Percentiles rank a stretch among this genome's conserved stretches.
Evolutionary conservation across 2,113 vertebrate species (phyloP).

Genomic region (Mormoops blainvillei): DNA sequence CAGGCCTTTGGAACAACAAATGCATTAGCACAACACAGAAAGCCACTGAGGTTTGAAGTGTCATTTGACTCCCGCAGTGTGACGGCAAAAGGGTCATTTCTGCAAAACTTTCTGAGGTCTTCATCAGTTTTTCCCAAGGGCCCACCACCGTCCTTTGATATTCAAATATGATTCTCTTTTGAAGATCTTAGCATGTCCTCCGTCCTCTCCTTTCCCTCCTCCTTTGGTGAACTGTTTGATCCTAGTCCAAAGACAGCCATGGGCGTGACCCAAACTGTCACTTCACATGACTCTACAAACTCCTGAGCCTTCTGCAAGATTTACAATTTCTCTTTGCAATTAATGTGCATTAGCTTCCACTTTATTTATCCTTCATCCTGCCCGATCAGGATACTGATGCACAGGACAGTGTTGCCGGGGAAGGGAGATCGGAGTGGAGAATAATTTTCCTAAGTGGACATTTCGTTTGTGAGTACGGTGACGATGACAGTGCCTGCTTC

Average conservation of each 20-base stretch:
- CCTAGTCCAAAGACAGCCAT: rapidly evolving
- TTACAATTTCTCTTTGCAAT: not conserved
- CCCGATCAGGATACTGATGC: rapidly evolving
- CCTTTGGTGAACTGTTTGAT: not conserved
- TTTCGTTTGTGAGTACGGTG: not conserved
- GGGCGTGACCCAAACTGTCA: not conserved
- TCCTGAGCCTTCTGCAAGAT: not conserved
- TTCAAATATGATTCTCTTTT: not conserved
- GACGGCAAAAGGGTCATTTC: not conserved
- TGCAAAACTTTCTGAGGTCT: not conserved
- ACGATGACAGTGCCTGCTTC: not conserved
- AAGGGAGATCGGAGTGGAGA: not conserved
- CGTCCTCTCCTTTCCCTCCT: not conserved
- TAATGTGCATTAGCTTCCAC: rapidly evolving
- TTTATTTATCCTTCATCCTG: not conserved
- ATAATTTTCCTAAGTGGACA: rapidly evolving
- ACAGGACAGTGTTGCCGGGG: rapidly evolving
- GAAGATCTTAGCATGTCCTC: not conserved
- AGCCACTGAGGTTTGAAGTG: not conserved
- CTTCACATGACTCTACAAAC: not conserved
- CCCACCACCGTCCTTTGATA: not conserved
- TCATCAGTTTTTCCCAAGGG: not conserved
- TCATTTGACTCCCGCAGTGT: not conserved
- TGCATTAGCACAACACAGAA: not conserved
- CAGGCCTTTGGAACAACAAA: not conserved